Evolutionary conservation across 1,140 invertebrate genomes (phyloP), one percentile per base, ranked within the genome.

Genomic region (Stegodyphus mimosarum): DNA sequence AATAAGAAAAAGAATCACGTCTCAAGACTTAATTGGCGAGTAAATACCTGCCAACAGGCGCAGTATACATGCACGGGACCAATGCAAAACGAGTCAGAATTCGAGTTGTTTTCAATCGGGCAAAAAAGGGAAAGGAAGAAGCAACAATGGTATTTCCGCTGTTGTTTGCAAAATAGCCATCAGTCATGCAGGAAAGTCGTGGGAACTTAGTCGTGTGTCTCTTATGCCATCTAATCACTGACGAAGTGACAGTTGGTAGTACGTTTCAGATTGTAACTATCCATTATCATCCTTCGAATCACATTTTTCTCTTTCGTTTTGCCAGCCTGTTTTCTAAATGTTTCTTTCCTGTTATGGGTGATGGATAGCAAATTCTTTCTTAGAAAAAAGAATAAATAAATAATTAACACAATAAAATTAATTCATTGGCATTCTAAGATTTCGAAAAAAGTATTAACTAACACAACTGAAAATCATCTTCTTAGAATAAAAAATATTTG

Each of bases 81-180:
- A 33, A 33, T 33, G 3, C 33, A 33, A 3, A 33, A 33, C 33
- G 33, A 33, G 33, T 33, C 33, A 33, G 33, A 33, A 33, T 33
- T 33, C 33, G 33, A 33, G 33, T 33, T 33, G 33, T 3, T 33
- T 33, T 11, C 55, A 6, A 3, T 70, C 48, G 0, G 67, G 17
- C 67, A 33, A 33, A 7, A 48, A 70, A 70, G 67, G 11, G 18
- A 70, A 70, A 33, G 67, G 48, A 17, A 70, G 17, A 70, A 17
- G 67, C 17, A 70, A 70, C 67, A 70, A 70, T 33, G 67, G 6
- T 18, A 70, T 70, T 70, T 70, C 67, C 67, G 67, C 18, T 70
- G 55, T 33, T 33, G 33, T 15, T 70, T 70, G 67, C 67, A 70
- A 70, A n/a, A 70, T 70, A 18, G 67, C 67, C 17, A 70, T 70